Conservation (phyloP, 2,797 vertebrate genomes). For the Sciurus carolinensis region DNA sequence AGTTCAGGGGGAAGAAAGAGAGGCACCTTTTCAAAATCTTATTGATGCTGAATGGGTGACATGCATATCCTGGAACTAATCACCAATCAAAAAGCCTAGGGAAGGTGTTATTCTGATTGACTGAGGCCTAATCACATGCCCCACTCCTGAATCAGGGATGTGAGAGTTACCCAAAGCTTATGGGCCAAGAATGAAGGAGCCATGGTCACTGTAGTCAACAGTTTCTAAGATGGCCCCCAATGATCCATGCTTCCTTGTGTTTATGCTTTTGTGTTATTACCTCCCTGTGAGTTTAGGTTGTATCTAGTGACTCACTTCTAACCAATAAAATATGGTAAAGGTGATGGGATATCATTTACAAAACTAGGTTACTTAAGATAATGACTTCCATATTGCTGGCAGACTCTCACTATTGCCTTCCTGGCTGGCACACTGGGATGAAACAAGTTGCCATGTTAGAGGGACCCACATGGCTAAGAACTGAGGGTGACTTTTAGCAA, state of each 20-base stretch:
- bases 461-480: not conserved
- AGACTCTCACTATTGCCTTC: not conserved
- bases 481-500: not conserved
- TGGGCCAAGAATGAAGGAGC: not conserved
- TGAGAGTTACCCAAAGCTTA: not conserved
- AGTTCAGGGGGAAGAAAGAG: not conserved
- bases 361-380: not conserved
- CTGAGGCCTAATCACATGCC: not conserved
- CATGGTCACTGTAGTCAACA: not conserved
- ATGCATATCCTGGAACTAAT: not conserved
- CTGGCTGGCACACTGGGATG: not conserved
- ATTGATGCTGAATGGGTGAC: not conserved
- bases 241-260: not conserved
- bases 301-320: constrained; percentile 21
- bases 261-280: not conserved
- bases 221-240: constrained; percentile 33
- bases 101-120: not conserved
- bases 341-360: not conserved
- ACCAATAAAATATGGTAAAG: not conserved
- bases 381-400: constrained; percentile 33
- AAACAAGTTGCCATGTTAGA: not conserved
- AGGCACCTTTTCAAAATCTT: constrained; percentile 33
- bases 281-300: not conserved
- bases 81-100: not conserved
- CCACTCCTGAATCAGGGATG: not conserved